These are phyloP conservation scores for Berghia stephanieae DNA, from an alignment of 1,140 invertebrate species.

Conservation along the genomic window DNA sequence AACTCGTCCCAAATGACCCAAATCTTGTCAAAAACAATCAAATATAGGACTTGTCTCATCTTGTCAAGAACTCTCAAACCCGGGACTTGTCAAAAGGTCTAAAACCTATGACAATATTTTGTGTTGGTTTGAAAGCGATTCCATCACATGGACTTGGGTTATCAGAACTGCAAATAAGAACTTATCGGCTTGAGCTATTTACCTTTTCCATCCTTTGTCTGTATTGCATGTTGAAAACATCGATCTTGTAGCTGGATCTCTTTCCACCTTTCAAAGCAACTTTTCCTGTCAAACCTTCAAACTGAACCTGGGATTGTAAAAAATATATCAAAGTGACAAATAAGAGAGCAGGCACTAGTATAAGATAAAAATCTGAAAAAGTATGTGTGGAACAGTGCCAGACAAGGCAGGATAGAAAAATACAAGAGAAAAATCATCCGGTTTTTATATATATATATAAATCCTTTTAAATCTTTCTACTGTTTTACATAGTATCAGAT, in stretches of 20 bases:
- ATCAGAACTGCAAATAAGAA: neutral
- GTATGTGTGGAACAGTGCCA: too few relatives aligned
- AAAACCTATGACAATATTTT: too few relatives aligned
- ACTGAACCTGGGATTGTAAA: conserved; percentile 77
- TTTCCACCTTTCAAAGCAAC: conserved; percentile 85
- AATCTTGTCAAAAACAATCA: neutral
- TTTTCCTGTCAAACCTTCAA: conserved; percentile 89
- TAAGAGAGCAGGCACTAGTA: too few relatives aligned
- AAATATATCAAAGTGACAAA: neutral
- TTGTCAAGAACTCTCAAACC: neutral
- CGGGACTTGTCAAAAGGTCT: neutral
- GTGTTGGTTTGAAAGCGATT: too few relatives aligned
- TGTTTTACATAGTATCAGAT: neutral
- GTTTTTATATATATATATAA: too few relatives aligned
- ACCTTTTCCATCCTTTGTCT: conserved; percentile 36
- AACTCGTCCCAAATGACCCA: neutral
- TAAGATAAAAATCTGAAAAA: too few relatives aligned
- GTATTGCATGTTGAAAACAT: conserved; percentile 33
- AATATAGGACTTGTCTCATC: neutral
- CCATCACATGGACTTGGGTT: neutral
- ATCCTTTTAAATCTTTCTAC: neutral
- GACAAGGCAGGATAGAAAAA: too few relatives aligned
- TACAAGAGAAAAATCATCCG: too few relatives aligned
- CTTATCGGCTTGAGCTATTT: neutral
- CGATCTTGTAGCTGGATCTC: conserved; percentile 30